These are phyloP conservation scores for Macquaria ambigua DNA, from an alignment of 2,113 vertebrate species.

Conservation along the genomic window DNA sequence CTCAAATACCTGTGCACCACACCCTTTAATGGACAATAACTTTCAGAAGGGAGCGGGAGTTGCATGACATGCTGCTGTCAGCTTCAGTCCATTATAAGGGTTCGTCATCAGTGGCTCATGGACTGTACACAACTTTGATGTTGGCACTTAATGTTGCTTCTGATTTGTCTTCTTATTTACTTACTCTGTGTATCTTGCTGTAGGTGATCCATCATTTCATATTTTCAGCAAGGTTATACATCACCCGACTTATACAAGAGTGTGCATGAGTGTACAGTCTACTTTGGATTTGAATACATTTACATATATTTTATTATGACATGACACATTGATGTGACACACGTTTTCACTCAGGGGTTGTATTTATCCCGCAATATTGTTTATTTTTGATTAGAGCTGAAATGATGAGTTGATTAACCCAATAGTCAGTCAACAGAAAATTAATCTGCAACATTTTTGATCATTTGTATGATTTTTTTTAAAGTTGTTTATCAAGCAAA, in stretches of 20 bases:
- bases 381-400: not conserved
- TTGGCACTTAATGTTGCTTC: not conserved
- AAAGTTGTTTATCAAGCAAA: not conserved
- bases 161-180: not conserved
- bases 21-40: not conserved
- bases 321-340: not conserved
- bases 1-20: slow-evolving; percentile 3
- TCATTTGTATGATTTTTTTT: not conserved
- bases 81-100: not conserved
- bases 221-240: not conserved
- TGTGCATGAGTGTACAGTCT: not conserved
- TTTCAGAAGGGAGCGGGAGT: not conserved
- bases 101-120: not conserved
- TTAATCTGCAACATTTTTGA: too few relatives aligned
- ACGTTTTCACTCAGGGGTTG: not conserved
- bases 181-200: not conserved
- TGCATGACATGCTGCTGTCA: not conserved
- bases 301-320: not conserved
- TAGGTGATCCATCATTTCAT: not conserved
- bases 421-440: not conserved
- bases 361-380: not conserved
- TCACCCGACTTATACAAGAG: not conserved
- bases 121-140: not conserved
- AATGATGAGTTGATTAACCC: not conserved
- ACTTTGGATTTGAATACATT: not conserved